Base-by-base conservation (phyloP, 2,113 vertebrate genomes). In the Spheniscus mendiculus region DNA sequence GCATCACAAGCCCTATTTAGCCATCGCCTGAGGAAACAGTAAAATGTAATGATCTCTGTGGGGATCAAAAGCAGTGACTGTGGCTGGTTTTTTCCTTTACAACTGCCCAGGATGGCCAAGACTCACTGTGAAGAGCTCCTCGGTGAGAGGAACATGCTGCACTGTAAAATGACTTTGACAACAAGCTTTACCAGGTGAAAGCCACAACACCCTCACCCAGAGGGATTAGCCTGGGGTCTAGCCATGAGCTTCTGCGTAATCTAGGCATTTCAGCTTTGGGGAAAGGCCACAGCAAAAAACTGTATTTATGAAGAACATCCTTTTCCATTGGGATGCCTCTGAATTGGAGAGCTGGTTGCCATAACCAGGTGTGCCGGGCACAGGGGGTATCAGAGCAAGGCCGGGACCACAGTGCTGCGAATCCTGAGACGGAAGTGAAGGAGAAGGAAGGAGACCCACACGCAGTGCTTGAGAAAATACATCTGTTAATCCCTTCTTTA, bases 401-500 rank as follows among this genome's bases (percentile, higher is more conserved):
- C 74, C 80, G 53, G 53, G 23, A 72, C 16, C 25, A 20, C 23
- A 70, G 42, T 15, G 22, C 58, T 80, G 62, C 0, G 2, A 90
- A 71, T 61, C 56, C 49, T 23, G 84, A 88, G 77, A 20, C 36
- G 83, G 59, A 74, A 58, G 19, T 6, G 11, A 66, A 89, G 83
- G 62, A 85, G 76, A 53, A 59, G 20, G 49, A 90, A 89, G 90
- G 74, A 90, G 53, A 58, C 49, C 91, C 74, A 32, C 34, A 56
- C 40, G 38, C n/a, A 36, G 62, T 8, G 20, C 82, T 94, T 70
- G 71, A 90, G 85, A 92, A 79, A 83, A 86, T 88, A 80, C 71
- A 58, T 89, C 73, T 92, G 78, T 83, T 97, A 96, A 96, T 96
- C 91, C 94, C 89, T 96, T 93, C 94, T 72, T 91, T 94, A 89